Percentiles rank a stretch among this genome's conserved stretches.
Evolutionary conservation across 2,888 invertebrate genomes (phyloP).

Genomic region (Nemoura dubitans): DNA sequence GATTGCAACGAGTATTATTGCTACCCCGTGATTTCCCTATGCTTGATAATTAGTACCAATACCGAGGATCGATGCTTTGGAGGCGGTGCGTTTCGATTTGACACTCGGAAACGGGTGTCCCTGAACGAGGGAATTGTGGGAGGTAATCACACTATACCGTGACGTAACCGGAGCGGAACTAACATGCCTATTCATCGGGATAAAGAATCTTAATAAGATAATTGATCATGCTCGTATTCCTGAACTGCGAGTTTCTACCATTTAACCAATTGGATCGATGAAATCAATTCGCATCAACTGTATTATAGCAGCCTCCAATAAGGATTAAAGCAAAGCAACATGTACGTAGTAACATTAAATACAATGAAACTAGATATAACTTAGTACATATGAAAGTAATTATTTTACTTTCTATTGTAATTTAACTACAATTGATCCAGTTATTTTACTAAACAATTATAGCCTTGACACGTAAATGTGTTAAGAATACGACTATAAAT

Average conservation of each 20-base stretch:
- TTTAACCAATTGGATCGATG: no score
- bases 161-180: not conserved
- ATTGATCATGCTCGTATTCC: not conserved
- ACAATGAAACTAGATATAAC: no score
- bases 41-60: not conserved
- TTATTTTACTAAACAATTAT: not conserved
- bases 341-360: no score
- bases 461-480: conserved; percentile 7
- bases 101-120: not conserved
- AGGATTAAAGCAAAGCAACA: no score
- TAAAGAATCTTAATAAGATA: not conserved
- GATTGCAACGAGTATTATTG: not conserved
- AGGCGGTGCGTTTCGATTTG: not conserved
- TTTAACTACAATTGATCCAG: not conserved
- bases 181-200: not conserved
- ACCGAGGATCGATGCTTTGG: no score
- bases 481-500: not conserved
- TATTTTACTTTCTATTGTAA: not conserved
- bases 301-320: no score
- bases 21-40: not conserved
- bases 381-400: not conserved
- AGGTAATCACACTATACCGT: not conserved
- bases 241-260: no score
- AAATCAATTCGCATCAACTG: no score
- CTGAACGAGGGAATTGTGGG: not conserved